Evolutionary conservation across 1,140 invertebrate genomes (phyloP), one percentile per base, ranked within the genome.

Genomic region (Drosophila serrata): DNA sequence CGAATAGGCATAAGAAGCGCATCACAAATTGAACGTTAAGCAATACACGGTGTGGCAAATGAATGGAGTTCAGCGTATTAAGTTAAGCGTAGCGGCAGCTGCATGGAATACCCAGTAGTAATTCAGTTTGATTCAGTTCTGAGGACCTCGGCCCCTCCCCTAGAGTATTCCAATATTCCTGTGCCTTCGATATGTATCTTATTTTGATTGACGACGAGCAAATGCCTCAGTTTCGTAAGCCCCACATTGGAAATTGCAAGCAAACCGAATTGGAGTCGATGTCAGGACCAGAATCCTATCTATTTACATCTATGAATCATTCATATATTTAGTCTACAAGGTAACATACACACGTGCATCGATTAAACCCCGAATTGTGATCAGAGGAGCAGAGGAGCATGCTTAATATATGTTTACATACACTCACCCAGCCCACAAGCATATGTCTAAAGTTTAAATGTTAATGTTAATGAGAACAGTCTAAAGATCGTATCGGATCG

Each of bases 171-270:
- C 81, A 79, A 79, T 74, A 86, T 81, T 86, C 82, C 82, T 86
- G 82, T 86, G 82, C 82, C 82, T 86, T 86, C 56, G 37, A 79
- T 69, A 59, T 85, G 76, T 76, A 84, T 75, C 77, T 80, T 43
- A 74, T 75, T 75, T 82, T 17, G 24, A 63, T 63, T 57, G 27
- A 61, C 61, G 60, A 72, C 65, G 77, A 68, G 60, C 61, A 33
- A 69, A n/a, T 11, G 46, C 29, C 62, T 43, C 39, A 60, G 59
- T 46, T 68, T 69, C 39, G 42, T 58, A 11, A 11, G 17, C 31
- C 67, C 49, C 42, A 11, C 13, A 42, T 42, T 42, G 40, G 40
- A 42, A 42, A 11, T 15, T 15, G n/a, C n/a, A 40, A 40, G 39
- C n/a, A 59, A 60, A n/a, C 61, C 37, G n/a, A 51, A 17, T 49